These are phyloP conservation scores for Diorhabda sublineata DNA, from an alignment of 1,140 invertebrate genomes.

Conservation along the genomic window DNA sequence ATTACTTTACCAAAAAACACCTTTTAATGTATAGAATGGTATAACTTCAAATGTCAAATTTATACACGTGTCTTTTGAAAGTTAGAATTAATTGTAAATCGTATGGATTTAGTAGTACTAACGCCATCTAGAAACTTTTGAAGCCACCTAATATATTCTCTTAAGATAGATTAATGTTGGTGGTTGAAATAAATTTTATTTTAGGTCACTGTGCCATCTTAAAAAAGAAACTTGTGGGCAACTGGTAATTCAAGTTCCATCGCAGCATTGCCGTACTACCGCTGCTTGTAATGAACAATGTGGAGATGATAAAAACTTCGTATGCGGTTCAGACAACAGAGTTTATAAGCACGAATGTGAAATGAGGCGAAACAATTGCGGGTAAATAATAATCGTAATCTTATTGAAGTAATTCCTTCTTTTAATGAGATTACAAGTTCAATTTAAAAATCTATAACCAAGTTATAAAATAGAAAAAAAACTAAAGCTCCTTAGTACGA, in stretches of 20 bases:
- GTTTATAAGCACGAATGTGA: conserved; percentile 90
- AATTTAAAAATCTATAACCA: too few species aligned
- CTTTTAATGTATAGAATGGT: too few species aligned
- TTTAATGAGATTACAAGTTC: not conserved
- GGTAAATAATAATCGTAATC: conserved; percentile 54
- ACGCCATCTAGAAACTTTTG: too few species aligned
- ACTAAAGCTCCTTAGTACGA: too few species aligned
- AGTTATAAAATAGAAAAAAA: too few species aligned
- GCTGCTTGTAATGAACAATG: conserved; percentile 75
- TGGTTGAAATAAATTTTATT: conserved; percentile 17
- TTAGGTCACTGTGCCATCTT: conserved; percentile 82
- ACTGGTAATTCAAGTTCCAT: conserved; percentile 72
- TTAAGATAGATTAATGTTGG: too few species aligned
- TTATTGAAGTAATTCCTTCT: conserved; percentile 1
- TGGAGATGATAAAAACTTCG: conserved; percentile 68
- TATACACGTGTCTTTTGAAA: too few species aligned
- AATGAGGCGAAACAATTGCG: conserved; percentile 88
- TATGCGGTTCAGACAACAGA: conserved; percentile 88
- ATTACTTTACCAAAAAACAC: too few species aligned
- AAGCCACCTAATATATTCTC: too few species aligned
- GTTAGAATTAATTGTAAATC: too few species aligned
- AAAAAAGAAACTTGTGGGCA: conserved; percentile 78
- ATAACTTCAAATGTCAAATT: too few species aligned
- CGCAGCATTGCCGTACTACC: conserved; percentile 76
- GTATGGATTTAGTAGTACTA: too few species aligned